Base-by-base conservation (phyloP, 2,888 invertebrate species). In the Linnaemya vulpina region DNA sequence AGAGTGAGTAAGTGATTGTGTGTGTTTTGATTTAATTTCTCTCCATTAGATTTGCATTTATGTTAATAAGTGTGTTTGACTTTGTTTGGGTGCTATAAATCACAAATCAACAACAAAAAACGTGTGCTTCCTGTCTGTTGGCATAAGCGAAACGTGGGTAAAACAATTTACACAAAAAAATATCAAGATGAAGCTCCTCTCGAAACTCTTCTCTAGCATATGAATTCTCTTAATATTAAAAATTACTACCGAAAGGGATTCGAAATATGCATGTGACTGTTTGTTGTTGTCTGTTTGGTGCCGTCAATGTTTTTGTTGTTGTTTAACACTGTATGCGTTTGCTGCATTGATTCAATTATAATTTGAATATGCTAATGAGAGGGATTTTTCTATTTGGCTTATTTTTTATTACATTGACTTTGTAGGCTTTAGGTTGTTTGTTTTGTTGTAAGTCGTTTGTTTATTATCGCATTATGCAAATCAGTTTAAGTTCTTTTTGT, bases 41-140 rank as follows among this genome's bases (percentile, higher is more conserved):
- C 60, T 77, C 51, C 17, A 58, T 46, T 58, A 7, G 22, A 8
- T 53, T 30, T 3, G 3, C 86, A 89, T 90, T 91, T 80, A 89
- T 90, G 90, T 88, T 89, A 90, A 91, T 90, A 90, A 89, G 81
- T 74, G 83, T 87, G 20, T 4, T 17, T 51, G 86, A 63, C 49
- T 49, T 55, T 53, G 65, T 77, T 62, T 35, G 65, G 43, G 20
- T 67, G 74, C 77, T 46, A 88, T 88, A 88, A 88, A 88, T 88
- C 87, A 88, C 38, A 60, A 71, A 77, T 60, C 68, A 79, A 70
- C 78, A 73, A 71, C 65, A 71, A 79, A 82, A 83, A 90, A 87
- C 92, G 92, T 92, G 91, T 91, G 92, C 89, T 91, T 91, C 89
- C 90, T 91, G 91, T 89, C 91, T 86, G 67, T 82, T 60, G 22